Evolutionary conservation across 2,888 invertebrate genomes (phyloP).

Genomic region (Chromoteleia sp.): DNA sequence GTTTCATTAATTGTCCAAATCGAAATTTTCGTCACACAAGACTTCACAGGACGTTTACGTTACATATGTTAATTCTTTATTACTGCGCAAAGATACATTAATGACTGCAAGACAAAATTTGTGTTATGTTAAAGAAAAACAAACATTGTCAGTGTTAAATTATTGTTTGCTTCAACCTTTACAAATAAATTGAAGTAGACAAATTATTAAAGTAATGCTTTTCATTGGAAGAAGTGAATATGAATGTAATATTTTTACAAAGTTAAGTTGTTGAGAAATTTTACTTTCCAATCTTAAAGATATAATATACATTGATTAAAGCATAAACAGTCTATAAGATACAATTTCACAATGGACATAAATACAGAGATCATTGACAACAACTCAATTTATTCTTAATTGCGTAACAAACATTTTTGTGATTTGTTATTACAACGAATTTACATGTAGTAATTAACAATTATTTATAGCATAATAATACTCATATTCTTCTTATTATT

Average conservation of each 20-base stretch:
- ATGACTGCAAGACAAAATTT: background rate
- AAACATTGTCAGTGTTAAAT: too few species aligned
- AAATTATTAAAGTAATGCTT: too few species aligned
- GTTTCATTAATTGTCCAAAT: constrained; percentile 37
- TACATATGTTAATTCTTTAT: too few species aligned
- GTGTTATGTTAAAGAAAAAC: too few species aligned
- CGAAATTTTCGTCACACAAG: background rate
- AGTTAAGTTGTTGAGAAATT: too few species aligned
- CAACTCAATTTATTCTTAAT: constrained; percentile 1
- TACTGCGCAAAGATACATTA: too few species aligned
- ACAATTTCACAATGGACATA: background rate
- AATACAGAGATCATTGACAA: background rate
- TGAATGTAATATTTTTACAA: too few species aligned
- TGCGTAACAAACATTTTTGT: constrained; percentile 57
- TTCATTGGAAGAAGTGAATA: too few species aligned
- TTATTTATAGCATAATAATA: background rate
- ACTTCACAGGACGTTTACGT: background rate
- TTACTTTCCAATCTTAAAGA: too few species aligned
- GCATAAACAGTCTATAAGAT: background rate
- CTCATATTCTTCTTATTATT: background rate
- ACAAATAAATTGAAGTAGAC: too few species aligned
- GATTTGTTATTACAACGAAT: constrained; percentile 41
- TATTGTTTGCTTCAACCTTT: too few species aligned
- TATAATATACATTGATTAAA: too few species aligned
- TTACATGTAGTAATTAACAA: constrained; percentile 12